Evolutionary conservation across 2,113 vertebrate species (phyloP).

Genomic region (Aphyosemion australe): DNA sequence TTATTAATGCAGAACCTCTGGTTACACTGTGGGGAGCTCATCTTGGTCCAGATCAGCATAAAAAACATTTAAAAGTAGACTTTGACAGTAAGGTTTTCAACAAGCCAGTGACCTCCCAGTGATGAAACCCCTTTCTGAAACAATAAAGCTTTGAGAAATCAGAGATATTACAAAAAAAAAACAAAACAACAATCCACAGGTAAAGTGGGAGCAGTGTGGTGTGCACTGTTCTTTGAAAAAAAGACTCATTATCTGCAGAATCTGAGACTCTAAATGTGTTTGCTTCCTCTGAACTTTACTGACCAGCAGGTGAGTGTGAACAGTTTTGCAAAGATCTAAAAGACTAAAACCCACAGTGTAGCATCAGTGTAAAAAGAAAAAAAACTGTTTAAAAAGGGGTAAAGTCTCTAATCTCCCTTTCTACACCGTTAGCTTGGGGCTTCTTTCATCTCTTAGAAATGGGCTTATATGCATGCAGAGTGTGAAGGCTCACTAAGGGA

Average conservation of each 20-base stretch:
- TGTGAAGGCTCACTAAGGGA: slow-evolving; percentile 51
- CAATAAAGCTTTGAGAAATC: slow-evolving; percentile 9
- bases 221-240: too few relatives aligned
- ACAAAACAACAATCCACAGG: too few relatives aligned
- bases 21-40: slow-evolving; percentile 1
- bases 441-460: slow-evolving; percentile 60
- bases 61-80: not conserved
- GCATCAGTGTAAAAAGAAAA: not conserved
- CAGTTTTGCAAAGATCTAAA: slow-evolving; percentile 23
- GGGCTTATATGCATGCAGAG: slow-evolving; percentile 40
- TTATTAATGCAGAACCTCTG: slow-evolving; percentile 36
- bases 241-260: too few relatives aligned
- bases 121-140: slow-evolving; percentile 15
- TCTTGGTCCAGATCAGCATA: slow-evolving; percentile 2
- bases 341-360: slow-evolving; percentile 27
- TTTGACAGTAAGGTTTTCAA: not conserved
- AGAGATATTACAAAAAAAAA: too few relatives aligned
- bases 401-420: slow-evolving; percentile 44
- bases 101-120: not conserved
- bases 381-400: not conserved
- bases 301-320: slow-evolving; percentile 35
- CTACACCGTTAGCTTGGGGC: slow-evolving; percentile 23
- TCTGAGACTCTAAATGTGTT: too few relatives aligned
- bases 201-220: too few relatives aligned
- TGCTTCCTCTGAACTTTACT: slow-evolving; percentile 10